Evolutionary conservation across 2,888 invertebrate genomes (phyloP).

Genomic region (Lithophane ornitopus): DNA sequence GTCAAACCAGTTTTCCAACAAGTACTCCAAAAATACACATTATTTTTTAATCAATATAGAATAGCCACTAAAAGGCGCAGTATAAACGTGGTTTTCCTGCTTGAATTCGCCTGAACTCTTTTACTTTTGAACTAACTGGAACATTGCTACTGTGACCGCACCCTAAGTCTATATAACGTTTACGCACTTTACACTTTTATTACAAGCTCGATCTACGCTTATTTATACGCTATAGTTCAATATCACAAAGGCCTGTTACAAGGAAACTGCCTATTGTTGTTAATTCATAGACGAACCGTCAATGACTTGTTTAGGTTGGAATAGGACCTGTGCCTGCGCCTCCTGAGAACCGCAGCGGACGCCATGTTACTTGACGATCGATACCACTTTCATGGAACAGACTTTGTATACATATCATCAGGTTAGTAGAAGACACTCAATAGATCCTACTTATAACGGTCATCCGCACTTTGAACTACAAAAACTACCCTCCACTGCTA

Average conservation of each 20-base stretch:
- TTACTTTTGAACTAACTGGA: neutral
- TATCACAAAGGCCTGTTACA: conserved; percentile 87
- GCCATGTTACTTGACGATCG: conserved; percentile 54
- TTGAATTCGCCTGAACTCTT: neutral
- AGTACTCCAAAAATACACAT: neutral
- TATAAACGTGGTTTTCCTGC: neutral
- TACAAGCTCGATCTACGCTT: conserved; percentile 54
- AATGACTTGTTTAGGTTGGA: conserved; percentile 83
- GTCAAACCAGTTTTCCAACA: too few relatives aligned
- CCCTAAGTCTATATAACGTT: conserved; percentile 22
- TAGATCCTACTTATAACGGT: conserved; percentile 8
- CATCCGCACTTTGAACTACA: neutral
- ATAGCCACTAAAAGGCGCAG: too few relatives aligned
- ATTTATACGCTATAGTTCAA: conserved; percentile 70
- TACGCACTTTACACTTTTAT: conserved; percentile 56
- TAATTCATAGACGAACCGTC: conserved; percentile 81
- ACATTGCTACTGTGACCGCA: neutral
- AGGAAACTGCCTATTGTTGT: conserved; percentile 87
- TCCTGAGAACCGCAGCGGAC: conserved; percentile 77
- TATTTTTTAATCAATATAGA: neutral
- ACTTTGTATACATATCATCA: conserved; percentile 51
- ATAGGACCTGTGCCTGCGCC: conserved; percentile 72
- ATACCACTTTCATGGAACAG: conserved; percentile 50
- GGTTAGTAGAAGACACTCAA: conserved; percentile 56
- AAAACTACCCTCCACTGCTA: conserved; percentile 3